A percentile compares a stretch with the other conserved stretches of the same genome.
phyloP scores from a whole-genome alignment of 2,113 vertebrate genomes.

The Geothlypis trichas region DNA sequence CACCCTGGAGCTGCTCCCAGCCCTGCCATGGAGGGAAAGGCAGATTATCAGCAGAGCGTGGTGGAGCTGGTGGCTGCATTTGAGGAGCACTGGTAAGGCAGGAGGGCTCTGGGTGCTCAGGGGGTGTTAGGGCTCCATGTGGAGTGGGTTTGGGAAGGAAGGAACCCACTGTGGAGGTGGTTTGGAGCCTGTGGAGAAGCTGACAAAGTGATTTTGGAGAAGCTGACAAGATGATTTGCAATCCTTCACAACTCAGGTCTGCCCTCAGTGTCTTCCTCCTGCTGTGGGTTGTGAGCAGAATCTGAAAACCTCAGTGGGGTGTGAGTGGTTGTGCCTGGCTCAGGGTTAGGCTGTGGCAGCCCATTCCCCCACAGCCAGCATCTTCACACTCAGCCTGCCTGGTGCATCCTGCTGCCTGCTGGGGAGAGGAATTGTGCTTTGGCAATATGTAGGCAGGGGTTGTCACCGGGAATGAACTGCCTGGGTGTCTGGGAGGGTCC shows the following conservation, averaged over 20 bases:
- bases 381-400: not conserved
- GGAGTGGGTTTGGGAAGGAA: not conserved
- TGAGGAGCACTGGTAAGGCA: constrained; percentile 64
- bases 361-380: not conserved
- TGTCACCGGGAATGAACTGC: not conserved
- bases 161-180: not conserved
- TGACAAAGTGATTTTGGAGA: not conserved
- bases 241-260: not conserved
- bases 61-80: constrained; percentile 50
- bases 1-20: not conserved
- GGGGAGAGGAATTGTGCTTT: not conserved
- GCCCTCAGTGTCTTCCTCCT: not conserved
- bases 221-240: not conserved
- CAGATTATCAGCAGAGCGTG: not conserved
- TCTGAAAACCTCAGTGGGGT: not conserved
- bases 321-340: not conserved
- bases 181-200: not conserved
- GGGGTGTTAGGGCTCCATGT: fast-evolving
- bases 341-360: not conserved
- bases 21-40: constrained; percentile 6
- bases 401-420: not conserved
- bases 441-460: not conserved
- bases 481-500: not conserved
- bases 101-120: not conserved
- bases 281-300: not conserved